A percentile compares a stretch with the other conserved stretches of the same genome.
Conservation (phyloP, 2,113 vertebrate genomes). For the Condylura cristata region DNA sequence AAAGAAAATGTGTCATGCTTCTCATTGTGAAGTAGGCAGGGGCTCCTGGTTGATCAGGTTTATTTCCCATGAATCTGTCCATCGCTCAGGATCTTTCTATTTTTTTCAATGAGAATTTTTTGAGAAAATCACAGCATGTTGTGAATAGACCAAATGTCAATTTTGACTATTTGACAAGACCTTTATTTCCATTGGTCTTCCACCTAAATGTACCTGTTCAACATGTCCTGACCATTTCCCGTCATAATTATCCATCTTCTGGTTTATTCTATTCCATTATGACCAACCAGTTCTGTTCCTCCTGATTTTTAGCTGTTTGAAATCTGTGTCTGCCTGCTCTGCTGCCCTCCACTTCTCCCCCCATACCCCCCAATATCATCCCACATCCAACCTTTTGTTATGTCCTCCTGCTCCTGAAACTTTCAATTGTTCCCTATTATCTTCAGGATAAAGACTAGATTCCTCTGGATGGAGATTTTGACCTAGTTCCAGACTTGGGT, state of each 20-base stretch:
- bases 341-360: not conserved
- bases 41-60: not conserved
- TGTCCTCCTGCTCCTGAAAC: not conserved
- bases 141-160: not conserved
- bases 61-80: not conserved
- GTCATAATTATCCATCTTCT: not conserved
- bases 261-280: not conserved
- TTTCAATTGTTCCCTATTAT: not conserved
- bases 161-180: not conserved
- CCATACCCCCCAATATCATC: not conserved
- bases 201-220: not conserved
- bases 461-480: constrained; percentile 43
- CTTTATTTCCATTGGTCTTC: not conserved
- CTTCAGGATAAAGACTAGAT: not conserved
- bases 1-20: not conserved
- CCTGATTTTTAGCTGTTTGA: not conserved
- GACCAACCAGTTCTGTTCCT: not conserved
- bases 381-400: not conserved
- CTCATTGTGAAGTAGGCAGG: not conserved
- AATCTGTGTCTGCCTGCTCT: not conserved
- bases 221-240: not conserved
- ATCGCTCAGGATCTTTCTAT: not conserved
- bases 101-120: not conserved
- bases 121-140: not conserved
- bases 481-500: not conserved